A percentile compares a stretch with the other conserved stretches of the same genome.
These are phyloP conservation scores for Sitta europaea DNA, from an alignment of 2,113 vertebrate species.

Conservation along the genomic window DNA sequence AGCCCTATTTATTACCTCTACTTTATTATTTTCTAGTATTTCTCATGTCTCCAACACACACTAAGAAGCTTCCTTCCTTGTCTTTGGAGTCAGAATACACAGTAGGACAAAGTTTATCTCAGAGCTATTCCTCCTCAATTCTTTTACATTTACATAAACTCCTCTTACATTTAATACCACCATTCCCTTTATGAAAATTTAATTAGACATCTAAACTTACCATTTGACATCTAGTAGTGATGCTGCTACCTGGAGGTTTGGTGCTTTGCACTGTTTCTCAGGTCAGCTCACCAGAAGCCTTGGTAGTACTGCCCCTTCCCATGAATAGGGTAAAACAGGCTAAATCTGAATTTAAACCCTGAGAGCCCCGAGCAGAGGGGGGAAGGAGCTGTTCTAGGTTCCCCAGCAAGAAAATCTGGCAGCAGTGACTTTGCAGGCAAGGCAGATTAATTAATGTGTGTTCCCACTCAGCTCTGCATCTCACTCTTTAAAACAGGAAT, in stretches of 20 bases:
- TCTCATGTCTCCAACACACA: accelerated
- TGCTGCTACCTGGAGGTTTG: neutral
- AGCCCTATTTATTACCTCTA: neutral
- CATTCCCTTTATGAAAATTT: neutral
- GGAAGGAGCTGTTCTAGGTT: neutral
- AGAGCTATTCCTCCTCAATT: neutral
- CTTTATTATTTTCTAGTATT: neutral
- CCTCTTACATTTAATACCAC: neutral
- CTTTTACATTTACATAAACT: neutral
- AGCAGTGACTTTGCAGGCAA: neutral
- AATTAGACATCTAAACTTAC: neutral
- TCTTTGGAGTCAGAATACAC: neutral
- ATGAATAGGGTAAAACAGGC: neutral
- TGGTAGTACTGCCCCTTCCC: neutral
- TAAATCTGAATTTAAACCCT: neutral
- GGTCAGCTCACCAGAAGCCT: neutral
- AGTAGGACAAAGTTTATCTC: neutral
- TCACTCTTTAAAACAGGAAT: neutral
- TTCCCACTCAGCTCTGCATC: neutral
- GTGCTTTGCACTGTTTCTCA: neutral
- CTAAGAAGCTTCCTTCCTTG: neutral
- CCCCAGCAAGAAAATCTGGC: neutral
- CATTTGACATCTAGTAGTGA: neutral
- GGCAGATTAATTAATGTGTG: neutral
- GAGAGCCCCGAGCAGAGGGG: accelerated